Base-by-base conservation (phyloP, 2,888 invertebrate genomes). In the Eilema depressum region DNA sequence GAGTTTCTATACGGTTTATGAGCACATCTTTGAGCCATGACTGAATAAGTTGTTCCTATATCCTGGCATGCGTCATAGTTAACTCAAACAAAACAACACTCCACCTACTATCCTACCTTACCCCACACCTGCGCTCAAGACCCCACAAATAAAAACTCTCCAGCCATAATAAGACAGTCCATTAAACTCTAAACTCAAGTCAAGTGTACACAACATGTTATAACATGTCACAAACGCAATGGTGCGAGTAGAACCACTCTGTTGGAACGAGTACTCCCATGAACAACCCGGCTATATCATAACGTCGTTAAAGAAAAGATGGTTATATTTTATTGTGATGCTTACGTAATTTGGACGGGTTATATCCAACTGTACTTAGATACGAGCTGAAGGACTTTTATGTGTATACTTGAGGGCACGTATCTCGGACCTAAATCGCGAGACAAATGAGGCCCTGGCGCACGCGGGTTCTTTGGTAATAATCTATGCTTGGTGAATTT, bases 171-270 rank as follows among this genome's bases (percentile, higher is more conserved):
- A 72, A 72, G 70, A 57, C 68, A 80, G 78, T 75, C 71, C 75
- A 83, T 76, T 76, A 72, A 75, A 76, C 76, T 75, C 71, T 67
- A 79, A 83, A 81, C 74, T 81, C 81, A 85, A 86, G 86, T 88
- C 86, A 86, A 86, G 84, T 88, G 84, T 81, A 75, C 75, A 68
- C 66, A 73, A 78, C 74, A 75, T 76, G 81, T 75, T 76, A 83
- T 85, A 88, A 91, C 86, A 88, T 88, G 88, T 90, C 88, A 85
- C 86, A 84, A 73, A 79, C 70, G 88, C 89, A 89, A 86, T 90
- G 89, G 85, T 82, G 88, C 89, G 89, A 77, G 84, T 76, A 80
- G 78, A 85, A 75, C 80, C 90, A 88, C 86, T 89, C 89, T 85
- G 72, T 23, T 81, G 88, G 89, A 91, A 91, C 91, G 69, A 82